phyloP scores from a whole-genome alignment of 2,113 vertebrate species.

The Sprattus sprattus region DNA sequence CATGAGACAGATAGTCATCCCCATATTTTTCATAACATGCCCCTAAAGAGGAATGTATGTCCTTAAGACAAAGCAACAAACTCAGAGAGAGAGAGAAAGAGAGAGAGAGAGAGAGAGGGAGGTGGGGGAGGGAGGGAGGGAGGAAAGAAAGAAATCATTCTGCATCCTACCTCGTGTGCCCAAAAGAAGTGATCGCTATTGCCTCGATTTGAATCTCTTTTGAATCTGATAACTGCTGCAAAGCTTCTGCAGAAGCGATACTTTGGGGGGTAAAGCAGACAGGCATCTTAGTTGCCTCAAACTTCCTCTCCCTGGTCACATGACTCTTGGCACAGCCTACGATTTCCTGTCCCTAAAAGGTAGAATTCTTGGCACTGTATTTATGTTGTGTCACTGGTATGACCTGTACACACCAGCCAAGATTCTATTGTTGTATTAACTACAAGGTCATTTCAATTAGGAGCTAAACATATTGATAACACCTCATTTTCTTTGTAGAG shows the following conservation, averaged over 20 bases:
- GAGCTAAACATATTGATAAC: background rate
- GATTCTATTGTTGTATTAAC: background rate
- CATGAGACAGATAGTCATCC: background rate
- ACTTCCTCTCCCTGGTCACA: conserved; percentile 59
- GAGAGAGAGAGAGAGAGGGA: conserved; percentile 1
- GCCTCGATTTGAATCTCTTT: background rate
- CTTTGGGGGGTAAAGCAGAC: background rate
- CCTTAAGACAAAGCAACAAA: background rate
- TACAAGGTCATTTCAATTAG: background rate
- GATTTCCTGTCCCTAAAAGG: conserved; percentile 56
- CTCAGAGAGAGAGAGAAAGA: background rate
- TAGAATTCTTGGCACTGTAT: background rate
- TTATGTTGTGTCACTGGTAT: background rate
- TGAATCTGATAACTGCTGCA: background rate
- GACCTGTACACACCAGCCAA: background rate
- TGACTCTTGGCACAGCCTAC: conserved; percentile 50
- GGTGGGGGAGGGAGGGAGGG: background rate
- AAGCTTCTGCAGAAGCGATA: background rate
- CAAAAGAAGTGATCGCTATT: background rate
- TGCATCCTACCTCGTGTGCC: background rate
- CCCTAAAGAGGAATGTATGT: background rate
- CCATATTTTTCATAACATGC: background rate
- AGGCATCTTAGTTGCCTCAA: conserved; percentile 58
- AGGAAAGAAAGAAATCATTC: background rate
- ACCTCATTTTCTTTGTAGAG: background rate